Conservation (phyloP, 2,113 vertebrate genomes). For the Heterocephalus glaber region DNA sequence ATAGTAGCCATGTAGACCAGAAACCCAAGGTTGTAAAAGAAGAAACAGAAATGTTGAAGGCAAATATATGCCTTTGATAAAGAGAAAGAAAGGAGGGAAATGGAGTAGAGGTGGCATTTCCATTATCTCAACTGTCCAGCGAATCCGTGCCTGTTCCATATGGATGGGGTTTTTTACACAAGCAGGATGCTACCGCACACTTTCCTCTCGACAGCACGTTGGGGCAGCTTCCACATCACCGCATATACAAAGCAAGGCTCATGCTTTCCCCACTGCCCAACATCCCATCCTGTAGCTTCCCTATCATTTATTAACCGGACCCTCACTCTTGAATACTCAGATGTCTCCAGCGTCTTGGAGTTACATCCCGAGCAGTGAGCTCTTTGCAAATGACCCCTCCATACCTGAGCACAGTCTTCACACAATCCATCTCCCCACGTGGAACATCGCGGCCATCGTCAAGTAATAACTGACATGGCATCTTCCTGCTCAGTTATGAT, state of each 20-base stretch:
- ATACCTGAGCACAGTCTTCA: background rate
- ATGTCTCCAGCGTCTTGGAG: background rate
- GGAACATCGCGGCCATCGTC: background rate
- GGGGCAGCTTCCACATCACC: fast-evolving
- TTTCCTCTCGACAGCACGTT: fast-evolving
- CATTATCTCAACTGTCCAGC: too few species aligned
- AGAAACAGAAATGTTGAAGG: background rate
- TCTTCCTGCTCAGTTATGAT: background rate
- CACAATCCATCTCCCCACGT: fast-evolving
- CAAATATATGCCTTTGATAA: background rate
- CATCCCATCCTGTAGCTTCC: background rate
- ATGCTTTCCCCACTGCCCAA: background rate
- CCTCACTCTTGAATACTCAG: background rate
- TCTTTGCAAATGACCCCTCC: fast-evolving
- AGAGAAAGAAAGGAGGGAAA: background rate
- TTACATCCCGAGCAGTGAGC: fast-evolving
- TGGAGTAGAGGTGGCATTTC: too few species aligned
- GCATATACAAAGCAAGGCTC: background rate
- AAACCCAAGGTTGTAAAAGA: background rate
- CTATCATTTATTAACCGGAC: background rate
- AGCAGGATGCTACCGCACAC: background rate
- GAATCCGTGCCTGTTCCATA: background rate
- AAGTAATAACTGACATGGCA: background rate
- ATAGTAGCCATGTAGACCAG: background rate
- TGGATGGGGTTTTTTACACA: background rate